Evolutionary conservation across 2,113 vertebrate species (phyloP).

Genomic region (Tetraodon nigroviridis): DNA sequence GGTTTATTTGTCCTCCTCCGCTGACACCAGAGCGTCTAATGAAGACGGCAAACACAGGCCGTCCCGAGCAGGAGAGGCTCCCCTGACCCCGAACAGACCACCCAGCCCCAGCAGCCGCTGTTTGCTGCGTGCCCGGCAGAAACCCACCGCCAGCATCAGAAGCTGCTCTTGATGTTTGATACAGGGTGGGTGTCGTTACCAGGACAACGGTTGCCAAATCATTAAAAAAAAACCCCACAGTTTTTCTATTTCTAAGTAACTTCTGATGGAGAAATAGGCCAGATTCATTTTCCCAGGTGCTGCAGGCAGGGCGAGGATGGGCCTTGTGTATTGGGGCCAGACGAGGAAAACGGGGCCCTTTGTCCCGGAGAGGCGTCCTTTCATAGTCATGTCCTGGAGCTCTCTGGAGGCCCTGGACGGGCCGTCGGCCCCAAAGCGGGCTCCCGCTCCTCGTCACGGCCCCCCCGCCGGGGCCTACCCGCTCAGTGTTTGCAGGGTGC

Average conservation of each 20-base stretch:
- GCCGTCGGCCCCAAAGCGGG: constrained; percentile 38
- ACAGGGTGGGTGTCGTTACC: no score
- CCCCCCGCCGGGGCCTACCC: no score
- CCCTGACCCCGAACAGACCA: constrained; percentile 56
- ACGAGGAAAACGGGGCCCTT: constrained; percentile 65
- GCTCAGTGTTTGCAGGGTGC: no score
- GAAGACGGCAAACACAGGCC: constrained; percentile 73
- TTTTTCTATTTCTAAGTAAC: no score
- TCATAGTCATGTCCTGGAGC: constrained; percentile 65
- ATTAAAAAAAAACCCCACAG: no score
- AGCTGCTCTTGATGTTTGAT: no score
- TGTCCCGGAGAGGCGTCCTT: constrained; percentile 48
- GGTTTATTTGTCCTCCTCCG: constrained; percentile 60
- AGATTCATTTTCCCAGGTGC: background rate
- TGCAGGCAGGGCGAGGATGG: background rate
- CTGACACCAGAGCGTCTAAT: constrained; percentile 77
- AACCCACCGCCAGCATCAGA: background rate
- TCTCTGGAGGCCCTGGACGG: constrained; percentile 24
- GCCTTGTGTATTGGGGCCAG: constrained; percentile 75
- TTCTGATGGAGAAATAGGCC: no score
- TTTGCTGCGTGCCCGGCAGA: constrained; percentile 51
- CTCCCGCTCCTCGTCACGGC: constrained; percentile 25
- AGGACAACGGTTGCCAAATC: no score
- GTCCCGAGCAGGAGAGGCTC: constrained; percentile 47
- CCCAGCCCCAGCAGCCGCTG: constrained; percentile 47